phyloP scores from a whole-genome alignment of 2,797 vertebrate species.

The Gymnoscopelus braueri region DNA sequence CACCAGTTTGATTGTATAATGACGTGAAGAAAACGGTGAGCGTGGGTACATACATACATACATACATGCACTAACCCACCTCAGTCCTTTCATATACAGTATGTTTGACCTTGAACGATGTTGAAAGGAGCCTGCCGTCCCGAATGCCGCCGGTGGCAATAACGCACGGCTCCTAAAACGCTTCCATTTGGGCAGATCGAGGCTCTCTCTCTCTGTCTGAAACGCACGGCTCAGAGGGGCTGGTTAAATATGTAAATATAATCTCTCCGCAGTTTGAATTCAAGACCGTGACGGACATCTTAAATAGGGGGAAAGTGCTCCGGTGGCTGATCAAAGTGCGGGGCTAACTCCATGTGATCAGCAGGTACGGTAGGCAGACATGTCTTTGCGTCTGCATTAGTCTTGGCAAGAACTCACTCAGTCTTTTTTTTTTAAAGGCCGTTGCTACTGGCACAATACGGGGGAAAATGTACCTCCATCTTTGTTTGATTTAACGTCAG shows the following conservation, averaged over 20 bases:
- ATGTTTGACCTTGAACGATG: slow-evolving; percentile 47
- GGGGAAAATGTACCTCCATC: slow-evolving; percentile 52
- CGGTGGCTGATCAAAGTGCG: slow-evolving; percentile 57
- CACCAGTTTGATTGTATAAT: no score
- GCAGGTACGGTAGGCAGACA: slow-evolving; percentile 49
- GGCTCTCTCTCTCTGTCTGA: slow-evolving; percentile 20
- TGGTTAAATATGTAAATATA: slow-evolving; percentile 63
- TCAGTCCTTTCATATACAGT: no score
- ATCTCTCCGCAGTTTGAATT: slow-evolving; percentile 54
- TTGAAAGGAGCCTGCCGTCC: slow-evolving; percentile 46
- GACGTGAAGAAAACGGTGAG: no score
- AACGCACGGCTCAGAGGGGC: slow-evolving; percentile 34
- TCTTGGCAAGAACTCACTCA: slow-evolving; percentile 44
- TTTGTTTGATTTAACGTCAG: slow-evolving; percentile 58
- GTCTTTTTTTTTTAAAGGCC: slow-evolving; percentile 40
- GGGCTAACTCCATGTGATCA: slow-evolving; percentile 46
- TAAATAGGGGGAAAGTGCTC: slow-evolving; percentile 30
- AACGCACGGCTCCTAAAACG: slow-evolving; percentile 42
- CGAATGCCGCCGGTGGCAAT: slow-evolving; percentile 27
- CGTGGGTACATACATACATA: no score
- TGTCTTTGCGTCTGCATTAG: no score
- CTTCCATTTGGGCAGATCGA: slow-evolving; percentile 55
- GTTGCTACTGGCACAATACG: slow-evolving; percentile 58
- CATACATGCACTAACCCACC: no score
- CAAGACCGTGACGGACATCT: slow-evolving; percentile 47